A percentile compares a stretch with the other conserved stretches of the same genome.
Evolutionary conservation across 2,888 invertebrate genomes (phyloP).

Genomic region (Hemithea aestivaria): DNA sequence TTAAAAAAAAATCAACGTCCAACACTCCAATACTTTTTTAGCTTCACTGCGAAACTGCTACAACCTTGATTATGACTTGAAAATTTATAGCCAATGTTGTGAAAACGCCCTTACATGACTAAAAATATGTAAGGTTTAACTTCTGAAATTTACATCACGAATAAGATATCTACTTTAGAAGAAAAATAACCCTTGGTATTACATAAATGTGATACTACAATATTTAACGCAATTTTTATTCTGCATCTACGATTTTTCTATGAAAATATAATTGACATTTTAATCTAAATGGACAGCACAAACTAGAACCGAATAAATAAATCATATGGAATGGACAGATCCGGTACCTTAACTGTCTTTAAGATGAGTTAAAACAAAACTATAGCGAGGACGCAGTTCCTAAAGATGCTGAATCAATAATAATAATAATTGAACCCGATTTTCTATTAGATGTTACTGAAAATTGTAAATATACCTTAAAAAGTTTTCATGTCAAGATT

Average conservation of each 20-base stretch:
- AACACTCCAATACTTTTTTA: too few species aligned
- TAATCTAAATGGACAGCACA: constrained; percentile 25
- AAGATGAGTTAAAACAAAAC: constrained; percentile 27
- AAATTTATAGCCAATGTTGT: too few species aligned
- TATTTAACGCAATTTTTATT: constrained; percentile 8
- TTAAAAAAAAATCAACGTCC: too few species aligned
- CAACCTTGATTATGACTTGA: too few species aligned
- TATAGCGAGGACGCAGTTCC: constrained; percentile 65
- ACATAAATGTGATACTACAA: constrained; percentile 1
- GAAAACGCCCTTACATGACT: too few species aligned
- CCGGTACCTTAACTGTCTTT: constrained; percentile 45
- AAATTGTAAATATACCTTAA: too few species aligned
- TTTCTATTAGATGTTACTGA: too few species aligned
- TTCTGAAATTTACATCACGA: too few species aligned
- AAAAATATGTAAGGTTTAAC: too few species aligned
- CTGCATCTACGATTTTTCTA: constrained; percentile 4
- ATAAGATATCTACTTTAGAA: neutral
- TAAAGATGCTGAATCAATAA: constrained; percentile 25
- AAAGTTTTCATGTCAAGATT: too few species aligned
- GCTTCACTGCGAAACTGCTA: too few species aligned
- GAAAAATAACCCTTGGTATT: neutral
- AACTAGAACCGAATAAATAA: constrained; percentile 19
- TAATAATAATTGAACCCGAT: constrained; percentile 39
- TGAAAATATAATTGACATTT: constrained; percentile 25
- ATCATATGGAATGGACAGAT: constrained; percentile 55